These are phyloP conservation scores for Mormyrus lacerda DNA, from an alignment of 2,113 vertebrate genomes.

Conservation along the genomic window DNA sequence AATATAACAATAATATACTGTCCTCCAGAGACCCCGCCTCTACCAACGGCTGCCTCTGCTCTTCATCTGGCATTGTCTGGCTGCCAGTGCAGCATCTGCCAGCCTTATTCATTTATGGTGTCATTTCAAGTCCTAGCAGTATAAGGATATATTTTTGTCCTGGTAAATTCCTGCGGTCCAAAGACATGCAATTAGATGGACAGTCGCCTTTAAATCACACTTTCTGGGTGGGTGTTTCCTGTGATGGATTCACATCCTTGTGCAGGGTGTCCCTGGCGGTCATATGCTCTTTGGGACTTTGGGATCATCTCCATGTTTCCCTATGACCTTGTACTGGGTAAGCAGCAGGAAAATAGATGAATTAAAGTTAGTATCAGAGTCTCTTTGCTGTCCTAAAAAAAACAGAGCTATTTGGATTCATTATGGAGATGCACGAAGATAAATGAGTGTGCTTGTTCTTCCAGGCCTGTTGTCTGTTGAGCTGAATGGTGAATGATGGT, in stretches of 20 bases:
- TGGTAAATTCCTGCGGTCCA: not conserved
- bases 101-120: not conserved
- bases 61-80: not conserved
- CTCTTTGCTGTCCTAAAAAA: not conserved
- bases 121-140: not conserved
- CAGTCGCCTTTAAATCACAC: not conserved
- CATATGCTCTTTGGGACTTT: not conserved
- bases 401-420: not conserved
- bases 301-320: not conserved
- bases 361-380: not conserved
- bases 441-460: not conserved
- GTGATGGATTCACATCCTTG: not conserved
- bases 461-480: not conserved
- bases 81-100: not conserved
- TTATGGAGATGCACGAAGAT: not conserved
- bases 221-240: not conserved
- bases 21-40: not conserved
- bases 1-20: not conserved
- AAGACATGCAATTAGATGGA: not conserved
- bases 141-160: not conserved
- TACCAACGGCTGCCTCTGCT: not conserved
- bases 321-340: not conserved
- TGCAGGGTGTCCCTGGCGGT: not conserved
- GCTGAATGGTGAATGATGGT: not conserved
- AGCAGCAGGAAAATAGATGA: not conserved